Base-by-base conservation (phyloP, 1,140 invertebrate genomes). In the Eumeta japonica region DNA sequence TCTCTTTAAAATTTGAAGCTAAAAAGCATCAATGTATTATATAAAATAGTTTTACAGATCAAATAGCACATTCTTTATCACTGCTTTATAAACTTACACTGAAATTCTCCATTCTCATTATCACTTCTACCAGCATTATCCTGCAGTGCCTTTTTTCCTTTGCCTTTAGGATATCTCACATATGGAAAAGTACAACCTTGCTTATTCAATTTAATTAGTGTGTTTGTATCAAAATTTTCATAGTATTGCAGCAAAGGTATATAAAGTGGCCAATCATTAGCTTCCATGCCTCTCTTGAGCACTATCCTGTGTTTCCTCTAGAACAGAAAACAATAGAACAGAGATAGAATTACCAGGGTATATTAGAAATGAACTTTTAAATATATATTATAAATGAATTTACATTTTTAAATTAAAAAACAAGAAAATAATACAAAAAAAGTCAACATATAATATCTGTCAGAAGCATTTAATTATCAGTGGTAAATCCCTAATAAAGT, bases 301-400 rank as follows among this genome's bases (percentile, higher is more conserved):
- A 58, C 53, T 15, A 62, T 27, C 12, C 65, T 48, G 45, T 73
- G 58, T 44, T 71, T 73, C 41, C 68, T 62, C 68, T 73, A 37
- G 3, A 35, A 35, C 3, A 31, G 19, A 12, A 58, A 7, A 7
- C 20, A 24, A 7, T 7, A 24, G 5, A 24, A 24, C n/a, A 24
- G n/a, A 24, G 20, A 24, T 7, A 7, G n/a, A 24, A 7, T n/a
- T 24, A 24, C 5, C 5, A 7, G 5, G n/a, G 5, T 7, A 24
- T 24, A n/a, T 24, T 24, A n/a, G n/a, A n/a, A n/a, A n/a, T n/a
- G n/a, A n/a, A n/a, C n/a, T n/a, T n/a, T n/a, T n/a, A n/a, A n/a
- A n/a, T n/a, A n/a, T n/a, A n/a, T n/a, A n/a, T n/a, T n/a, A n/a
- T n/a, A n/a, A n/a, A n/a, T n/a, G 41, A 44, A 38, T 15, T 36